Conservation (phyloP, 2,888 invertebrate genomes). For the Malacosoma neustria region DNA sequence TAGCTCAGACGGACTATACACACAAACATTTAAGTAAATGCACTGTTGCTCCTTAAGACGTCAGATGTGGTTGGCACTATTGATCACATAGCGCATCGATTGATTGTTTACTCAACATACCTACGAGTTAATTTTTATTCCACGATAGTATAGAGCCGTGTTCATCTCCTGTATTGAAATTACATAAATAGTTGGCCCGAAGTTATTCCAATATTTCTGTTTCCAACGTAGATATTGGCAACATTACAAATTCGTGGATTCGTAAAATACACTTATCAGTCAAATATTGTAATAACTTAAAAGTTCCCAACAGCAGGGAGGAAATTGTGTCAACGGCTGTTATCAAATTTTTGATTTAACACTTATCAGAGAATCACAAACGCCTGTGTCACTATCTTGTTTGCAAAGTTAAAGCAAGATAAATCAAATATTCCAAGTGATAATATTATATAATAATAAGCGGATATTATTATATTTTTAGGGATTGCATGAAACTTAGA, state of each 20-base stretch:
- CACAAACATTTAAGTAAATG: not conserved
- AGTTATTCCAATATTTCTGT: not conserved
- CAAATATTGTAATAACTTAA: not conserved
- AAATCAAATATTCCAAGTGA: slow-evolving; percentile 47
- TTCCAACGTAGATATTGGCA: not conserved
- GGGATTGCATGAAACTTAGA: slow-evolving; percentile 16
- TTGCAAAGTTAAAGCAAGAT: slow-evolving; percentile 49
- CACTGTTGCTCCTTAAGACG: not conserved
- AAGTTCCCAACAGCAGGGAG: slow-evolving; percentile 11
- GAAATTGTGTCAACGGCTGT: slow-evolving; percentile 53
- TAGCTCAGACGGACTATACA: too few species aligned
- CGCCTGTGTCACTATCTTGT: slow-evolving; percentile 53
- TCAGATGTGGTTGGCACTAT: not conserved
- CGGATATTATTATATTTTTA: slow-evolving; percentile 31
- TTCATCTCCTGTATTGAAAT: not conserved
- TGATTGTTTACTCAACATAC: too few species aligned
- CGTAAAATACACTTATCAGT: not conserved
- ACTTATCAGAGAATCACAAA: slow-evolving; percentile 45
- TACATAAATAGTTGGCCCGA: not conserved
- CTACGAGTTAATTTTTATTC: not conserved
- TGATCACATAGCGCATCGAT: too few species aligned
- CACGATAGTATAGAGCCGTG: not conserved
- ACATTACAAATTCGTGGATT: not conserved
- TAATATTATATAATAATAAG: slow-evolving; percentile 21
- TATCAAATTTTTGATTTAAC: slow-evolving; percentile 58